phyloP scores from a whole-genome alignment of 2,888 invertebrate species.

The Drosophila demipolita region DNA sequence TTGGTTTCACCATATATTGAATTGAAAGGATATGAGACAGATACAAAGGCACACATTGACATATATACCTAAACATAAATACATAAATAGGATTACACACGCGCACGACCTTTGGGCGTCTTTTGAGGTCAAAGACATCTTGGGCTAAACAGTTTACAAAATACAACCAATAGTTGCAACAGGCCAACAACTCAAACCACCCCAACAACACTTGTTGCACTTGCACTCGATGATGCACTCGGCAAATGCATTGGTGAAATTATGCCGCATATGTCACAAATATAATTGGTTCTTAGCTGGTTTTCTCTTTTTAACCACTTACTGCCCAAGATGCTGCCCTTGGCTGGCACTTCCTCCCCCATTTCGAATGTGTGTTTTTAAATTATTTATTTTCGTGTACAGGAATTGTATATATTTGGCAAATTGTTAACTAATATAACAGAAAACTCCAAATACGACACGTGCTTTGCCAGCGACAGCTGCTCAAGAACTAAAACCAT shows the following conservation, averaged over 20 bases:
- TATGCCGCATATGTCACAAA: background rate
- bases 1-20: slow-evolving; percentile 27
- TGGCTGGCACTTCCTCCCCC: slow-evolving; percentile 87
- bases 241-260: slow-evolving; percentile 52
- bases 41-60: slow-evolving; percentile 6
- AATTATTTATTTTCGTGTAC: slow-evolving; percentile 18
- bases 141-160: slow-evolving; percentile 15
- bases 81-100: slow-evolving; percentile 28
- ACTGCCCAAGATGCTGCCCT: slow-evolving; percentile 87
- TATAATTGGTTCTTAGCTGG: background rate
- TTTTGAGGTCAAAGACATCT: slow-evolving; percentile 64
- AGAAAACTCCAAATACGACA: slow-evolving; percentile 28
- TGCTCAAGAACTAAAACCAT: slow-evolving; percentile 70
- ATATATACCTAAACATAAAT: slow-evolving; percentile 7
- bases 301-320: slow-evolving; percentile 81
- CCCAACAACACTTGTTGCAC: slow-evolving; percentile 70
- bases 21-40: slow-evolving; percentile 52
- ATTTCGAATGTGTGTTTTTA: slow-evolving; percentile 55
- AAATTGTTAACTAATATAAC: slow-evolving; percentile 14
- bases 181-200: slow-evolving; percentile 4
- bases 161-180: slow-evolving; percentile 34
- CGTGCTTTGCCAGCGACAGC: slow-evolving; percentile 70
- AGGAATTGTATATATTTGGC: too few relatives aligned
- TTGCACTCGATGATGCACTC: slow-evolving; percentile 54
- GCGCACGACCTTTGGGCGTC: slow-evolving; percentile 59